Conservation (phyloP, 92 coral and sea anemone species). For the Epizoanthus stellaris region DNA sequence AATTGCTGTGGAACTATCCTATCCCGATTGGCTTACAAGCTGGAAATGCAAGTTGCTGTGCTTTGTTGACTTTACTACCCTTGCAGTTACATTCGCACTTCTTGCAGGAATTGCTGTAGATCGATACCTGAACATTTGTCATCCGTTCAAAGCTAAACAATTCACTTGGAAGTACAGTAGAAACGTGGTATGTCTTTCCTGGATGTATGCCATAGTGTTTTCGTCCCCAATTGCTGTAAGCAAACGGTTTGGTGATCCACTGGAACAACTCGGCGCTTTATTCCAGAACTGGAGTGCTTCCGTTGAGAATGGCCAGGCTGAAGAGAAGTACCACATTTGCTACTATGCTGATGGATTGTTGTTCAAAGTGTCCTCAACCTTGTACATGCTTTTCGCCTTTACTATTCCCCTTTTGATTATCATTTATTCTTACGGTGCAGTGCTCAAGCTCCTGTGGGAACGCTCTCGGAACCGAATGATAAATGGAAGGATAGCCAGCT, state of each 20-base stretch:
- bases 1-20: not conserved
- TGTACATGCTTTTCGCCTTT: constrained; percentile 58
- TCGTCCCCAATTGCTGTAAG: constrained; percentile 50
- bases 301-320: not conserved
- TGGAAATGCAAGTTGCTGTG: constrained; percentile 30
- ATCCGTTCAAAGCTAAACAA: constrained; percentile 50
- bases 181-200: constrained; percentile 40
- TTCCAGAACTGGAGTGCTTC: constrained; percentile 19
- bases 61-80: constrained; percentile 18
- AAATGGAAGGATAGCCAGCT: constrained; percentile 45
- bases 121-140: constrained; percentile 29
- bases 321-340: constrained; percentile 18
- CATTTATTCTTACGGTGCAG: constrained; percentile 41
- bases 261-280: not conserved
- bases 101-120: constrained; percentile 37
- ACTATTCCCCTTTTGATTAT: constrained; percentile 49
- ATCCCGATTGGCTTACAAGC: not conserved
- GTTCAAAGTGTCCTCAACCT: constrained; percentile 33
- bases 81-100: constrained; percentile 15
- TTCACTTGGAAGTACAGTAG: constrained; percentile 62
- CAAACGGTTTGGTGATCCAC: constrained; percentile 22
- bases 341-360: constrained; percentile 21
- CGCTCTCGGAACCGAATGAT: constrained; percentile 53
- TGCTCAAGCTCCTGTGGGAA: constrained; percentile 48
- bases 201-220: constrained; percentile 48